Evolutionary conservation across 1,140 invertebrate genomes (phyloP).

Genomic region (Pseudomyrmex flavicornis): DNA sequence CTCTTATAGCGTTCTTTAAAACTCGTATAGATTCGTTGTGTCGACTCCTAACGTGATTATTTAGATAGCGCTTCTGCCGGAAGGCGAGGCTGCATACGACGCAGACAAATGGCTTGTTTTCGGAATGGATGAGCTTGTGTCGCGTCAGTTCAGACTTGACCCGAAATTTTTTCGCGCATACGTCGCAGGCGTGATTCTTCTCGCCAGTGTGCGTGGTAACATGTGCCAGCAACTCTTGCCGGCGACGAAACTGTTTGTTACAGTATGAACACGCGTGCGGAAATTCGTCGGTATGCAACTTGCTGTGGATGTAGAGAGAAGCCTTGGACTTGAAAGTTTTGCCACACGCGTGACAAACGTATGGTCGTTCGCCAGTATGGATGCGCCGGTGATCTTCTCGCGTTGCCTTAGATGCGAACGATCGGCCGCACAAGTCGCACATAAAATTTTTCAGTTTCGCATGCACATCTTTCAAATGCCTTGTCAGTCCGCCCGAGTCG

Average conservation of each 20-base stretch:
- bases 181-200: slow-evolving; percentile 84
- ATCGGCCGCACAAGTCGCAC: slow-evolving; percentile 81
- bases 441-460: slow-evolving; percentile 81
- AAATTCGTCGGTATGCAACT: slow-evolving; percentile 85
- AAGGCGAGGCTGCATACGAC: slow-evolving; percentile 86
- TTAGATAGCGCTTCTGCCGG: slow-evolving; percentile 86
- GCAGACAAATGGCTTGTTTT: slow-evolving; percentile 85
- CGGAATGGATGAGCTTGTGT: slow-evolving; percentile 85
- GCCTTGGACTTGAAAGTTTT: slow-evolving; percentile 86
- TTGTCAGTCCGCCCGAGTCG: slow-evolving; percentile 79
- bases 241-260: slow-evolving; percentile 84
- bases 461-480: slow-evolving; percentile 77
- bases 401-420: slow-evolving; percentile 85
- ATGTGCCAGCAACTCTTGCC: slow-evolving; percentile 85
- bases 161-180: slow-evolving; percentile 85
- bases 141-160: slow-evolving; percentile 85
- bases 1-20: slow-evolving; percentile 55
- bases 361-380: slow-evolving; percentile 88
- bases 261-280: slow-evolving; percentile 84
- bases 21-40: slow-evolving; percentile 63
- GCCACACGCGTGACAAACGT: slow-evolving; percentile 88
- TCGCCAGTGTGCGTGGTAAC: slow-evolving; percentile 84
- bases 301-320: slow-evolving; percentile 86
- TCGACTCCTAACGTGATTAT: slow-evolving; percentile 81
- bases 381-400: slow-evolving; percentile 88